These are phyloP conservation scores for Lottia gigantea DNA, from an alignment of 2,888 invertebrate species.

Conservation along the genomic window DNA sequence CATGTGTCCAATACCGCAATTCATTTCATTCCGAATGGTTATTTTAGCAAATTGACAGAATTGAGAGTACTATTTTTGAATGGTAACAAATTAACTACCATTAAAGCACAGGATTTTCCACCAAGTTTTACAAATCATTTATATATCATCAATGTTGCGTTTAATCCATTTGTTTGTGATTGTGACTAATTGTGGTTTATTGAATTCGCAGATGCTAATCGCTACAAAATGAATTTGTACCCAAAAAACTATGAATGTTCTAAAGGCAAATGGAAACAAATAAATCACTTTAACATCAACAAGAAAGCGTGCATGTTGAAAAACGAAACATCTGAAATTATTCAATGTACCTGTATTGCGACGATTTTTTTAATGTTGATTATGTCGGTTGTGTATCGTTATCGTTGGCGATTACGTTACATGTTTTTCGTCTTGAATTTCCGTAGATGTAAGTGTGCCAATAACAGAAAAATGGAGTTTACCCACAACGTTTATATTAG, in stretches of 20 bases:
- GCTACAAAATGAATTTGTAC: not conserved
- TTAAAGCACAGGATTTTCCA: not conserved
- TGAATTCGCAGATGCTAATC: not conserved
- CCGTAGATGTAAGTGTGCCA: not conserved
- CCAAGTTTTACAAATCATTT: not conserved
- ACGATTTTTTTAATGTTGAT: not conserved
- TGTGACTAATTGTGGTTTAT: not conserved
- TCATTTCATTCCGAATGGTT: not conserved
- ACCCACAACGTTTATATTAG: not conserved
- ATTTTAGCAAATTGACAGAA: not conserved
- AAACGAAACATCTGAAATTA: not conserved
- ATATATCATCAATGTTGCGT: not conserved
- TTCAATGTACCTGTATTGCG: not conserved
- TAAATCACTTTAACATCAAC: not conserved
- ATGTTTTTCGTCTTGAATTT: not conserved
- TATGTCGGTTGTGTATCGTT: not conserved
- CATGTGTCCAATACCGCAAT: not conserved
- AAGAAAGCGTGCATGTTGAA: not conserved
- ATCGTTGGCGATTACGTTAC: not conserved
- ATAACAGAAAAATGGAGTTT: not conserved
- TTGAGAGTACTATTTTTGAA: not conserved
- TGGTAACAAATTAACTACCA: not conserved
- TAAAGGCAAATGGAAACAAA: not conserved
- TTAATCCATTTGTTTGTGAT: not conserved
- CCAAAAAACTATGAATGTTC: conserved; percentile 6